Conservation (phyloP, 2,888 invertebrate genomes). For the Coelopa pilipes region DNA sequence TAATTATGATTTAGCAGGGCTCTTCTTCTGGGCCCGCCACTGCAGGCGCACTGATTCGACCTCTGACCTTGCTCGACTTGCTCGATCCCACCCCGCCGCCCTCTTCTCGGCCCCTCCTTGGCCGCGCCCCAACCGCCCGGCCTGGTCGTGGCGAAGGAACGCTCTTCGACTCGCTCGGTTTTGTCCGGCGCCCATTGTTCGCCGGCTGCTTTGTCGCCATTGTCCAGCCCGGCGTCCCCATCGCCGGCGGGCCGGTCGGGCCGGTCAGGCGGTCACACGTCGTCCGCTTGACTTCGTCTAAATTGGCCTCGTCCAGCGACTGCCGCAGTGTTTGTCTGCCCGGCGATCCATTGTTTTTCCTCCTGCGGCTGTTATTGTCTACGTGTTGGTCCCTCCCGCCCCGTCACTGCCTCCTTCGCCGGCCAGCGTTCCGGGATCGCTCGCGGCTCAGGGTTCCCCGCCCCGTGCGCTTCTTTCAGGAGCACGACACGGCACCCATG, state of each 20-base stretch:
- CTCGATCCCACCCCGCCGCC: background rate
- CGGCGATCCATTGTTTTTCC: conserved; percentile 9
- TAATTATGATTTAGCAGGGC: conserved; percentile 12
- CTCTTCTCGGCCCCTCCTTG: no score
- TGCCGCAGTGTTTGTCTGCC: conserved; percentile 7
- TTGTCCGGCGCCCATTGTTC: conserved; percentile 6
- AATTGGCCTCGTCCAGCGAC: background rate
- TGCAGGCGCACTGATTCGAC: no score
- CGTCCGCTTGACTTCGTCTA: no score
- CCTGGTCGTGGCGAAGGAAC: no score
- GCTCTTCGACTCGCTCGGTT: background rate
- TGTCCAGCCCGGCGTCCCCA: background rate
- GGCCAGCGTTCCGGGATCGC: no score
- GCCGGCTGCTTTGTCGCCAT: conserved; percentile 3
- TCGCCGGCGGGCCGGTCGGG: background rate
- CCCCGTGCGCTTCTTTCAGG: no score
- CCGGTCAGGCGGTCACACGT: no score
- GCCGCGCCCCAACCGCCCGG: no score
- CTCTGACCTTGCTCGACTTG: no score
- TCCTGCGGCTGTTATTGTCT: conserved; percentile 27
- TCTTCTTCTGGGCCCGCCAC: background rate
- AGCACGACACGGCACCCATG: no score
- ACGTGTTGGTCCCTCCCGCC: background rate
- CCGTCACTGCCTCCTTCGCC: no score
- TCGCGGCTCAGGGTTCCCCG: no score